Evolutionary conservation across 2,797 vertebrate species (phyloP), one percentile per base, ranked within the genome.

Genomic region (Xiphorhynchus erythropygius): DNA sequence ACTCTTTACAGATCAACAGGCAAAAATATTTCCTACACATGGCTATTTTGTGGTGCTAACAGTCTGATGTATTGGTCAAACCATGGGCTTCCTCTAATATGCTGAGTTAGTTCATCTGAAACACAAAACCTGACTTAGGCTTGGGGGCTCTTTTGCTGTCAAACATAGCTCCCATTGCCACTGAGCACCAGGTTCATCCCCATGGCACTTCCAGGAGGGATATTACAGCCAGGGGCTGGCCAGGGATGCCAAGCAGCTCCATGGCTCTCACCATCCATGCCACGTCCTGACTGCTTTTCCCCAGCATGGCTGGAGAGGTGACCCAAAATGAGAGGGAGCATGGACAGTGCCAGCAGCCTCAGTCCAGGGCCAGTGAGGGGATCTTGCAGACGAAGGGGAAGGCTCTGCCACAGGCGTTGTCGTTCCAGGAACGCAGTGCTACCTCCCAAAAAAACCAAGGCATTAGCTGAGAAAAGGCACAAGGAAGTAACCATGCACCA

Each of bases 371-470:
- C 96, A 97, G 89, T 0, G 98, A 97, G 2, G 97, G 97, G 76
- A 98, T 98, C 97, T 98, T 98, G 97, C 98, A 98, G 78, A 99
- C 98, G 11, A 99, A 99, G 19, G 98, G 98, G 86, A 98, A 98
- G 90, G 97, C 96, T 82, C 93, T 96, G 91, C 96, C 95, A 25
- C 98, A 98, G 93, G 97, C 96, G n/a, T 98, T 98, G 93, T 98
- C 98, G 0, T 98, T 98, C 98, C 98, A 98, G 53, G 98, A 99
- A 83, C 98, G 98, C 82, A 98, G 97, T 0, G 98, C 98, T 98
- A 93, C 27, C n/a, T 30, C 65, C 18, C 27, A 28, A 18, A 53
- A 68, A 80, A 69, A 92, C 17, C 67, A 81, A 94, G 32, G 46
- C 1, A 2, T 95, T 64, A 95, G 84, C 37, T 16, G 16, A 11